Evolutionary conservation across 92 coral and sea anemone genomes (phyloP), one percentile per base, ranked within the genome.

Genomic region (Metridium senile): DNA sequence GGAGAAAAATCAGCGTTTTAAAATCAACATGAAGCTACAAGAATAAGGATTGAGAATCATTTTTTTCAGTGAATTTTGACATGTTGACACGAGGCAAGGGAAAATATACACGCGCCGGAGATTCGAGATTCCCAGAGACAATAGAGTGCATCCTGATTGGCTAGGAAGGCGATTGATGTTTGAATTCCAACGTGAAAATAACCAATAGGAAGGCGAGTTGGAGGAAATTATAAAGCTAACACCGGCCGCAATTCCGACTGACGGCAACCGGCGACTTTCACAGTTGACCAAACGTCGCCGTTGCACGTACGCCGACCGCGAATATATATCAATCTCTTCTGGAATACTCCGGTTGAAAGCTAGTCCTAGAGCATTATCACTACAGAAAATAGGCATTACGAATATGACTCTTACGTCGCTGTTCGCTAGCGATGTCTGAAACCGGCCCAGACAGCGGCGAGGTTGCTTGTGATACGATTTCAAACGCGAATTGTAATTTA

Each of bases 121-220:
- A 77, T 35, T 56, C 49, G 72, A 74, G 85, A 78, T 54, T 80
- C 68, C 76, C 84, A 79, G 71, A 81, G 84, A 86, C 81, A 8
- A 66, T 58, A 39, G 64, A 63, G 54, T 68, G 27, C 23, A 51
- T 11, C 29, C 62, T 80, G 71, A 92, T 92, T 92, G 97, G 97
- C 21, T 75, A 62, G 66, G 30, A 72, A 59, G 74, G 76, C 72
- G 75, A 89, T 66, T 77, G 71, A 76, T 85, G 90, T 91, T 92
- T 71, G 83, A 84, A 82, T 90, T 91, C 93, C 97, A 93, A 88
- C 93, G 88, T 87, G 86, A 79, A 62, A 74, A 33, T 52, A 83
- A 53, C 97, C 97, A 92, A 92, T 92, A 86, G 79, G 79, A 80
- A 21, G 54, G 56, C 30, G 59, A 28, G 57, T 74, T 78, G 83